A percentile compares a stretch with the other conserved stretches of the same genome.
Conservation (phyloP, 2,113 vertebrate species). For the Mastomys natalensis region DNA sequence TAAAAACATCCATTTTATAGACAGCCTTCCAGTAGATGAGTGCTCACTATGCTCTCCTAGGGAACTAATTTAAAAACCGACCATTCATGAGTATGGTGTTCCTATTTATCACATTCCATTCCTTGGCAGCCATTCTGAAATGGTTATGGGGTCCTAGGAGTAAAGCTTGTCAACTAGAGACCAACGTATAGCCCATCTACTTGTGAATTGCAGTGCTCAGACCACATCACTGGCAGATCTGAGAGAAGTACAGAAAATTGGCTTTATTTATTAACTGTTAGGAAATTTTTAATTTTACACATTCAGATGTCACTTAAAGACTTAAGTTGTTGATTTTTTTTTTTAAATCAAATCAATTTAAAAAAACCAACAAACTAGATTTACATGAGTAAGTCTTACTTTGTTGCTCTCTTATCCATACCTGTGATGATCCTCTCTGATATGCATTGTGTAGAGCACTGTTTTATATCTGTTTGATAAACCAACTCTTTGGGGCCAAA, state of each 20-base stretch:
- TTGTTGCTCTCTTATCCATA: background rate
- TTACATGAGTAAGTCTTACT: background rate
- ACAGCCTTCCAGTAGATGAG: background rate
- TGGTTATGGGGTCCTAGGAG: background rate
- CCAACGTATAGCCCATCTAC: background rate
- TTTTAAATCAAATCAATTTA: constrained; percentile 16
- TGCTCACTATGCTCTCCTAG: background rate
- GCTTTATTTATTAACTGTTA: background rate
- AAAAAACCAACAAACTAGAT: background rate
- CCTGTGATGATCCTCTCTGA: background rate
- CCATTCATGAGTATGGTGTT: background rate
- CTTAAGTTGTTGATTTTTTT: background rate
- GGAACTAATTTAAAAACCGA: background rate
- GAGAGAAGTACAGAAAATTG: background rate
- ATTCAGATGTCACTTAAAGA: background rate
- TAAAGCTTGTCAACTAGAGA: background rate
- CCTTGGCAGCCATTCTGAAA: background rate
- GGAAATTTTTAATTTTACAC: constrained; percentile 37
- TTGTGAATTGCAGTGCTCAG: background rate
- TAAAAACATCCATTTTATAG: background rate
- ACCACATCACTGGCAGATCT: background rate
- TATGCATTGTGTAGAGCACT: background rate
- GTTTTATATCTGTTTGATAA: background rate
- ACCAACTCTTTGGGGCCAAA: background rate
- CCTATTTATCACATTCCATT: background rate